A percentile compares a stretch with the other conserved stretches of the same genome.
Conservation (phyloP, 2,888 invertebrate species). For the Capitulum mitella region DNA sequence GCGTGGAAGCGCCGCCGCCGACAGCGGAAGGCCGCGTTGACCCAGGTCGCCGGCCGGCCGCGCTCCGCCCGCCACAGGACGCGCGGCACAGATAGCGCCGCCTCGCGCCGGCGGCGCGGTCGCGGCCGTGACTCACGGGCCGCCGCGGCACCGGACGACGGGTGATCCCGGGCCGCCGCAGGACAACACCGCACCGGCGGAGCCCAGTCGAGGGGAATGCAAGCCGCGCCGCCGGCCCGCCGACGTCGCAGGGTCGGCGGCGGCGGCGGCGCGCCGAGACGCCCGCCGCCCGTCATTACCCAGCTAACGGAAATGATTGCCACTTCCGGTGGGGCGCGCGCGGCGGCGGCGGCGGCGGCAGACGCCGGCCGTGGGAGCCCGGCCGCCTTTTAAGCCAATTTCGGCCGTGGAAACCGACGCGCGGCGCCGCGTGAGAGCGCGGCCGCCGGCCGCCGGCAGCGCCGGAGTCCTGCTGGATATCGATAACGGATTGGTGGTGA, state of each 20-base stretch:
- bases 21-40: neutral
- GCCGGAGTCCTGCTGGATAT: too few species aligned
- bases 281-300: neutral
- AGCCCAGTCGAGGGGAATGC: too few species aligned
- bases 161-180: neutral
- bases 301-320: constrained; percentile 23
- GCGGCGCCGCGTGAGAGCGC: neutral
- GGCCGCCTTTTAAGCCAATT: constrained; percentile 2
- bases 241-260: too few species aligned
- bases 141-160: neutral
- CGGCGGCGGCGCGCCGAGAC: neutral
- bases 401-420: neutral
- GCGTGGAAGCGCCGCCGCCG: too few species aligned
- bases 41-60: constrained; percentile 5
- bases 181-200: too few species aligned
- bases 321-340: neutral
- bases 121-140: too few species aligned
- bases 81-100: too few species aligned
- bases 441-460: neutral
- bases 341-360: neutral
- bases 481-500: too few species aligned
- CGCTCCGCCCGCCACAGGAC: too few species aligned
- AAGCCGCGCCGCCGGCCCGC: too few species aligned
- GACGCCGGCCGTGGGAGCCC: neutral
- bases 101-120: too few species aligned